phyloP scores from a whole-genome alignment of 37 sponge, comb jelly and placozoan species.

The Ephydatia muelleri region DNA sequence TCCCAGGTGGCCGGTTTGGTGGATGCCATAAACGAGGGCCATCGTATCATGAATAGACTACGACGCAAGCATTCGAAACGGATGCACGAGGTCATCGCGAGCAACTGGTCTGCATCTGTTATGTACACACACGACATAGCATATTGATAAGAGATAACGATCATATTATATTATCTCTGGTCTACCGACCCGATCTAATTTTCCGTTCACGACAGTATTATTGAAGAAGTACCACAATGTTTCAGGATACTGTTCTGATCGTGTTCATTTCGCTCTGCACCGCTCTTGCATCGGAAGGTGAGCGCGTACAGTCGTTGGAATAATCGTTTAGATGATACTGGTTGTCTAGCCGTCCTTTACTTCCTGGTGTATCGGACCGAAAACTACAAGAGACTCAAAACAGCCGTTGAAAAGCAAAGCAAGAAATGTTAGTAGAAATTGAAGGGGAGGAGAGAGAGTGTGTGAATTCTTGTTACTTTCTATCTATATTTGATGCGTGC shows the following conservation, averaged over 20 bases:
- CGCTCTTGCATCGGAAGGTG: slow-evolving; percentile 93
- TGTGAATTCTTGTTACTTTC: no score
- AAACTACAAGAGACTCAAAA: slow-evolving; percentile 89
- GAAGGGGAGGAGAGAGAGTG: background rate
- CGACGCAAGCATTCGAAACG: background rate
- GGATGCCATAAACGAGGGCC: background rate
- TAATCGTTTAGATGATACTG: background rate
- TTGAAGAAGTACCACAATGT: slow-evolving; percentile 38
- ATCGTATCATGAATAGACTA: background rate
- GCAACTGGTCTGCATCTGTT: background rate
- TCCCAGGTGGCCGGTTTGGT: background rate
- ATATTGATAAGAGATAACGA: no score
- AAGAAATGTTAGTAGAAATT: slow-evolving; percentile 74
- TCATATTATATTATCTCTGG: no score
- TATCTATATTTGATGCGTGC: no score
- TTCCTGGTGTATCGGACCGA: slow-evolving; percentile 96
- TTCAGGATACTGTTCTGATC: slow-evolving; percentile 82
- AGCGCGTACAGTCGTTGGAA: background rate
- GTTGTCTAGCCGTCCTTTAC: slow-evolving; percentile 77
- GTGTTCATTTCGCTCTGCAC: slow-evolving; percentile 90
- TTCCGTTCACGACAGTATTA: background rate
- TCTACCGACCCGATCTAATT: background rate
- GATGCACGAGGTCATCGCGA: background rate
- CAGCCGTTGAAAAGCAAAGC: slow-evolving; percentile 87
- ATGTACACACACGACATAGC: background rate